Evolutionary conservation across 1,140 invertebrate species (phyloP).

Genomic region (Tetragonula clypearis): DNA sequence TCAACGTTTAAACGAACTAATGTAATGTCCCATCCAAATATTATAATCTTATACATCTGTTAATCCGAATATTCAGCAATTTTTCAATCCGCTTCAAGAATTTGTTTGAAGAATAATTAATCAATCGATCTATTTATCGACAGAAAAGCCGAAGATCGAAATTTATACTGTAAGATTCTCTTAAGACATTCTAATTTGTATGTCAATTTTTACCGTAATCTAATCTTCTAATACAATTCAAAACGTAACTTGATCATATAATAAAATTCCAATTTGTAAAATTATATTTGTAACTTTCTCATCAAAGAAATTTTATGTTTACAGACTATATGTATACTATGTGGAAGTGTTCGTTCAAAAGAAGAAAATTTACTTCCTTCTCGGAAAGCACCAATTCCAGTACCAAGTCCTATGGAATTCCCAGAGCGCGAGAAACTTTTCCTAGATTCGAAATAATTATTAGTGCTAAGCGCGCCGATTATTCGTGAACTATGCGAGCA

Average conservation of each 20-base stretch:
- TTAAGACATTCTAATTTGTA: no score
- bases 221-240: not conserved
- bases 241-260: no score
- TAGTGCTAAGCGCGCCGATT: conserved; percentile 56
- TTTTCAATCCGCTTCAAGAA: no score
- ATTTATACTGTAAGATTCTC: no score
- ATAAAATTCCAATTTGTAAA: not conserved
- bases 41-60: no score
- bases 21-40: no score
- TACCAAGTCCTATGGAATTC: not conserved
- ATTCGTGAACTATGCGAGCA: conserved; percentile 64
- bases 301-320: not conserved
- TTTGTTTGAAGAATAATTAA: no score
- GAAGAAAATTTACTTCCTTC: conserved; percentile 4
- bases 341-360: not conserved
- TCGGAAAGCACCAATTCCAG: not conserved
- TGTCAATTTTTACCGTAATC: no score
- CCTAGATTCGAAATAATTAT: conserved; percentile 64
- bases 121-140: no score
- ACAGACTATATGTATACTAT: not conserved
- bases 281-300: not conserved
- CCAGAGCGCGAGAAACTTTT: conserved; percentile 36
- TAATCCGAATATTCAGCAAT: no score
- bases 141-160: no score
- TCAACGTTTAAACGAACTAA: no score